A percentile compares a stretch with the other conserved stretches of the same genome.
These are phyloP conservation scores for Rhimphoctona megacephalus DNA, from an alignment of 2,888 invertebrate species.

Conservation along the genomic window DNA sequence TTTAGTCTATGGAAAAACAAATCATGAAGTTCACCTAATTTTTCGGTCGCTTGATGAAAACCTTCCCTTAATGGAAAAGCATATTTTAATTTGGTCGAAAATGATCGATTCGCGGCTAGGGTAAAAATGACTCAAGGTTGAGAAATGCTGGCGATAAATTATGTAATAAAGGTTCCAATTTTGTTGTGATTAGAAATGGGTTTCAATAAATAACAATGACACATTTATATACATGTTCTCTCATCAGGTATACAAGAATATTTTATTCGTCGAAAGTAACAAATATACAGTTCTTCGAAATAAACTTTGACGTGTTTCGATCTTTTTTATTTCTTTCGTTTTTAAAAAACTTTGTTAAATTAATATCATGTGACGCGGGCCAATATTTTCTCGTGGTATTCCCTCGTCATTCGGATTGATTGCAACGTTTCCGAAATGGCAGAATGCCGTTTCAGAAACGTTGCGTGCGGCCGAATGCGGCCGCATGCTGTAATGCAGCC, in stretches of 20 bases:
- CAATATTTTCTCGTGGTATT: constrained; percentile 8
- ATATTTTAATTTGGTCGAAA: not conserved
- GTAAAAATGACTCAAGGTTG: not conserved
- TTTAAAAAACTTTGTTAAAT: constrained; percentile 64
- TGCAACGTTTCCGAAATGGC: constrained; percentile 47
- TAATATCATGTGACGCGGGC: constrained; percentile 62
- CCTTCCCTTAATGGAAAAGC: too few relatives aligned
- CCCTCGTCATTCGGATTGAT: constrained; percentile 17
- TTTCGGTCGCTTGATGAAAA: too few relatives aligned
- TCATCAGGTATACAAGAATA: constrained; percentile 84
- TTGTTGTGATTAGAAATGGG: not conserved
- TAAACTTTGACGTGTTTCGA: constrained; percentile 77
- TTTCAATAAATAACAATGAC: not conserved
- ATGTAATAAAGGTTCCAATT: not conserved
- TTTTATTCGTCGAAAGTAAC: constrained; percentile 85
- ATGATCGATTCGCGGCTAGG: not conserved
- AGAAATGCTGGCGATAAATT: not conserved
- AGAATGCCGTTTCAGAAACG: constrained; percentile 22
- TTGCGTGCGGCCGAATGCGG: too few relatives aligned
- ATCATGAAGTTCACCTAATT: too few relatives aligned
- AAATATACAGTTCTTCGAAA: constrained; percentile 84
- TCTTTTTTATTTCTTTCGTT: constrained; percentile 22
- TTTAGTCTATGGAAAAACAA: too few relatives aligned
- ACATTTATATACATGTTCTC: constrained; percentile 45
- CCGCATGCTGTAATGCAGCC: too few relatives aligned